Evolutionary conservation across 1,140 invertebrate genomes (phyloP), one percentile per base, ranked within the genome.

Genomic region (Gerris buenoi): DNA sequence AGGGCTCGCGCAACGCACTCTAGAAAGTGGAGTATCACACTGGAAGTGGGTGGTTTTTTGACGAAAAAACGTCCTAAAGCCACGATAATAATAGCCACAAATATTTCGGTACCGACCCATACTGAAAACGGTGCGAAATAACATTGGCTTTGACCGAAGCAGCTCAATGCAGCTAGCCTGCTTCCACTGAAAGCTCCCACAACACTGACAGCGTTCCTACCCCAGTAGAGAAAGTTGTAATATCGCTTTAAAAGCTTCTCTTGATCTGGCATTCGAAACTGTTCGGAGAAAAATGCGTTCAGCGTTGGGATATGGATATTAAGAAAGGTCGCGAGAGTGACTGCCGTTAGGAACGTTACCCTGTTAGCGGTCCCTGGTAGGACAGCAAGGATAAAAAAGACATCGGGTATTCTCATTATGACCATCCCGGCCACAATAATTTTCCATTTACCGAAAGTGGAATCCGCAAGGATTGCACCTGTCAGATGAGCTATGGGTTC

Each of bases 241-340:
- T 60, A 60, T 3, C 5, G 3, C 22, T 60, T 60, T 14, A 60
- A 22, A 5, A 13, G 23, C 3, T 60, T 60, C 23, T 60, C 5
- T 60, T 60, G 58, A 3, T 60, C 58, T 22, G 58, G 58, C 58
- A 60, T 60, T 60, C 23, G 15, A 60, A 60, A 60, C 23, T 60
- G 58, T 22, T 60, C 58, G 3, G 58, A 60, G 23, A 14, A 60
- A 60, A 60, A 60, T 22, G 58, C 58, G 5, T 5, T 13, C 23
- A 60, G 58, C 22, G 58, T 60, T 14, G 58, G 5, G 5, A 22
- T 15, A 22, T 60, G 58, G 5, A 60, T 60, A 25, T 60, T 60
- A 22, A 60, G 23, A 60, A 60, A 25, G 3, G 58, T 60, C 3
- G 3, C 3, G 10, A 60, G 22, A 13, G 58, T 14, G 23, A 60